phyloP scores from a whole-genome alignment of 2,888 invertebrate species.

The Ommatoiulus sabulosus region DNA sequence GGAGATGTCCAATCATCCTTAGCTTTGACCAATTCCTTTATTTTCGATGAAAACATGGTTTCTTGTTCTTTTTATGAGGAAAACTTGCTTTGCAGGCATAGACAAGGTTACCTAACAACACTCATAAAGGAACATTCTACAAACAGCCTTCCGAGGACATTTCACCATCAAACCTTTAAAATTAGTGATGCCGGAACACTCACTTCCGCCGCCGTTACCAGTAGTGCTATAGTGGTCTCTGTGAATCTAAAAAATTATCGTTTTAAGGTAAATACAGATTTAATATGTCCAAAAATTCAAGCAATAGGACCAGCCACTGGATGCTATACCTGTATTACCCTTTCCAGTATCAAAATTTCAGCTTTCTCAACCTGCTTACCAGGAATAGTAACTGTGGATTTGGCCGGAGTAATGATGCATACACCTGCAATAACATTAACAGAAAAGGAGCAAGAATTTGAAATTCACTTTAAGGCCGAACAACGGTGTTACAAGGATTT shows the following conservation, averaged over 20 bases:
- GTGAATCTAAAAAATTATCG: neutral
- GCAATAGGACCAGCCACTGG: neutral
- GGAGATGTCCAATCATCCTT: neutral
- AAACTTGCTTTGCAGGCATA: neutral
- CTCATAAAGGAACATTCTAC: neutral
- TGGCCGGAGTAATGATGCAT: neutral
- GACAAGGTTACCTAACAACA: neutral
- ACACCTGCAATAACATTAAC: neutral
- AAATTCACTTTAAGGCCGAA: neutral
- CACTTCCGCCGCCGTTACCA: neutral
- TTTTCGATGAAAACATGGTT: conserved; percentile 18
- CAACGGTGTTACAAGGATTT: neutral
- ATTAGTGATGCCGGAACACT: neutral
- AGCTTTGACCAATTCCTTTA: neutral
- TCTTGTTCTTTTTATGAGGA: conserved; percentile 5
- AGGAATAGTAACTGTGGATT: neutral
- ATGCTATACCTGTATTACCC: neutral
- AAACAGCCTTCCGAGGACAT: neutral
- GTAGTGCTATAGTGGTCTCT: neutral
- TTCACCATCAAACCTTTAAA: neutral
- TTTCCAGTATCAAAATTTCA: neutral
- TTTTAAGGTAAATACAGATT: neutral
- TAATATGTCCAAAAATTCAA: neutral
- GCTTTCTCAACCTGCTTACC: neutral
- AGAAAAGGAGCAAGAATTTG: neutral